Evolutionary conservation across 2,888 invertebrate genomes (phyloP).

Genomic region (Syritta pipiens): DNA sequence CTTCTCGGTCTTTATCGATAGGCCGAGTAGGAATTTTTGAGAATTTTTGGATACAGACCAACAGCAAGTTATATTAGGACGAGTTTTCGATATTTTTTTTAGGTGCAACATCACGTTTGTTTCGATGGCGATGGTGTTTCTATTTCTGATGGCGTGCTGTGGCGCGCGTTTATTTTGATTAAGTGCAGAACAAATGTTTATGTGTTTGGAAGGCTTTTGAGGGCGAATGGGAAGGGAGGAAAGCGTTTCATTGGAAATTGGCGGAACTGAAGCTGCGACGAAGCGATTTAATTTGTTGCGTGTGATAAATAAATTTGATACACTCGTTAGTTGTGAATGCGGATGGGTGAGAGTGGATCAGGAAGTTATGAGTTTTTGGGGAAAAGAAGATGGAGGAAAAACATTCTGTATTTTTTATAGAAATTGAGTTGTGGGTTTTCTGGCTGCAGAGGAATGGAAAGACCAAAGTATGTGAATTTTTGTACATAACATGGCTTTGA

Average conservation of each 20-base stretch:
- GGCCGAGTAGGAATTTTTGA: conserved; percentile 31
- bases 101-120: conserved; percentile 17
- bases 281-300: not conserved
- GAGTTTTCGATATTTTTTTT: not conserved
- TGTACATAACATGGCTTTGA: too few species aligned
- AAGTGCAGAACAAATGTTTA: conserved; percentile 27
- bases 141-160: conserved; percentile 38
- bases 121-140: conserved; percentile 58
- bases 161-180: conserved; percentile 26
- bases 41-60: conserved; percentile 56
- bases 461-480: too few species aligned
- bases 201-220: conserved; percentile 2
- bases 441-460: too few species aligned
- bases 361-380: too few species aligned
- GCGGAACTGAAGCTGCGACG: not conserved
- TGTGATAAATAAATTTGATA: too few species aligned
- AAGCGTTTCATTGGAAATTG: conserved; percentile 14
- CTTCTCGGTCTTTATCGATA: too few species aligned
- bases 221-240: too few species aligned
- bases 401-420: too few species aligned
- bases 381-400: too few species aligned
- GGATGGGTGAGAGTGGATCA: too few species aligned
- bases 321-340: too few species aligned
- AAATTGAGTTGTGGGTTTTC: too few species aligned
- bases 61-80: conserved; percentile 36